Evolutionary conservation across 2,888 invertebrate genomes (phyloP).

Genomic region (Beris chalybata): DNA sequence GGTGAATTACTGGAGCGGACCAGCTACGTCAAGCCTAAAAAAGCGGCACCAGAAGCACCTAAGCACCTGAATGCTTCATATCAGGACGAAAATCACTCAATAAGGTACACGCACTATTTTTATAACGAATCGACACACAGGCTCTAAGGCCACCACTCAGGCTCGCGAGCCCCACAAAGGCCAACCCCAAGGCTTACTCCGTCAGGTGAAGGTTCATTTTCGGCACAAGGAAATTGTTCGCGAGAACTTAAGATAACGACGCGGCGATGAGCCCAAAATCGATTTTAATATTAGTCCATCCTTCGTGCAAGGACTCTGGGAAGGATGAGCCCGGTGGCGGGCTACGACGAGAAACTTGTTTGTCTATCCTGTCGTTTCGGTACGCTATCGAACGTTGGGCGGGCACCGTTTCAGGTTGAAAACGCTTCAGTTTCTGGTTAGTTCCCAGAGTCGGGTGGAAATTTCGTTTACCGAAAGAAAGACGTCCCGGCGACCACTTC

Average conservation of each 20-base stretch:
- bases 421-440: too few species aligned
- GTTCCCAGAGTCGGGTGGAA: too few species aligned
- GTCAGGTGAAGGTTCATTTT: conserved; percentile 2
- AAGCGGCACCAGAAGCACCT: too few species aligned
- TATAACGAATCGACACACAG: background rate
- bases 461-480: too few species aligned
- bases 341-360: too few species aligned
- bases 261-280: conserved; percentile 3
- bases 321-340: too few species aligned
- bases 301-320: background rate
- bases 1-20: too few species aligned
- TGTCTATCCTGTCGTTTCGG: too few species aligned
- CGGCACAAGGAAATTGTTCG: background rate
- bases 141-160: background rate
- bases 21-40: too few species aligned
- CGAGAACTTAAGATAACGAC: background rate
- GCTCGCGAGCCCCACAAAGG: background rate
- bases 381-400: too few species aligned
- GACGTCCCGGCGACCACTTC: background rate
- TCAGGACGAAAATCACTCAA: conserved; percentile 17
- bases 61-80: background rate
- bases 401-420: too few species aligned
- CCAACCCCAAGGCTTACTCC: background rate
- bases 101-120: conserved; percentile 25
- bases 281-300: conserved; percentile 10